phyloP scores from a whole-genome alignment of 1,140 invertebrate genomes.

The Zophobas morio region DNA sequence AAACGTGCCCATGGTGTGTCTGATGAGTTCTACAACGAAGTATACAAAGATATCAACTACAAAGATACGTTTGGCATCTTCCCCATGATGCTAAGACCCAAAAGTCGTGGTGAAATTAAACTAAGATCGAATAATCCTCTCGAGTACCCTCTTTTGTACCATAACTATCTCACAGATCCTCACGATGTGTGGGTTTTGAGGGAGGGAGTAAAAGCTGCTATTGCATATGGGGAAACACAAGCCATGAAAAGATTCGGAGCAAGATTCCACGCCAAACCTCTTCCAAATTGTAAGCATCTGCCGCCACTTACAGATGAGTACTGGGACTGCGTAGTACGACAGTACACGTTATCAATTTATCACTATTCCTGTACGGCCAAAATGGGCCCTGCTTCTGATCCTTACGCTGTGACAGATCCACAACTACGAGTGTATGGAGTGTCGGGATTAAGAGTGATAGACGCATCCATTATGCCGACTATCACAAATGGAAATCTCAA shows the following conservation, averaged over 20 bases:
- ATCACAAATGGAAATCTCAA: slow-evolving; percentile 90
- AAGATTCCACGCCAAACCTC: slow-evolving; percentile 77
- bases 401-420: slow-evolving; percentile 87
- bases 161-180: slow-evolving; percentile 90
- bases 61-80: slow-evolving; percentile 85
- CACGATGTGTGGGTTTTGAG: slow-evolving; percentile 84
- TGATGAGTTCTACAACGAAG: slow-evolving; percentile 84
- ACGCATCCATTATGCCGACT: slow-evolving; percentile 86
- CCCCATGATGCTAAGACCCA: slow-evolving; percentile 89
- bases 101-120: slow-evolving; percentile 85
- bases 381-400: slow-evolving; percentile 86
- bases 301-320: slow-evolving; percentile 85
- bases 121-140: slow-evolving; percentile 85
- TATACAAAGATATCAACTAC: slow-evolving; percentile 79
- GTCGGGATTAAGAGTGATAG: slow-evolving; percentile 82
- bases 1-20: slow-evolving; percentile 85
- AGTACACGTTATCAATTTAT: slow-evolving; percentile 91
- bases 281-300: slow-evolving; percentile 86
- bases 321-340: slow-evolving; percentile 84
- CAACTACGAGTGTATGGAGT: slow-evolving; percentile 83
- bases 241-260: slow-evolving; percentile 83
- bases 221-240: slow-evolving; percentile 83
- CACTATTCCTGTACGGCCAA: slow-evolving; percentile 88
- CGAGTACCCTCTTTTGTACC: slow-evolving; percentile 88
- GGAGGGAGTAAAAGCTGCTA: slow-evolving; percentile 87